Evolutionary conservation across 2,113 vertebrate genomes (phyloP), one percentile per base, ranked within the genome.

Genomic region (Tetraodon nigroviridis): DNA sequence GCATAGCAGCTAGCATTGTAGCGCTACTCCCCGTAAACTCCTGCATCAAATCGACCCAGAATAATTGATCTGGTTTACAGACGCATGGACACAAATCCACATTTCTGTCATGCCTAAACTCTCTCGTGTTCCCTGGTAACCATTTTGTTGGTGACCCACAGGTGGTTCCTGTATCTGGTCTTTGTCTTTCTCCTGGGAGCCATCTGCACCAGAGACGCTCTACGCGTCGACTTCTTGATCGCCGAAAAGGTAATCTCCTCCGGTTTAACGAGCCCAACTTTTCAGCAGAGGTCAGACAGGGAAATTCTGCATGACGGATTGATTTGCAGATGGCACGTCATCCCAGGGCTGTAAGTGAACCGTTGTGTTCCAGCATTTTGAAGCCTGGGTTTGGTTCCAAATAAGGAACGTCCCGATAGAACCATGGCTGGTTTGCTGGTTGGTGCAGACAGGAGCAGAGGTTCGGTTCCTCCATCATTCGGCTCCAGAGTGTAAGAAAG

Each of bases 121-220:
- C 37, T 14, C 59, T n/a, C 32, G 45, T n/a, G n/a, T n/a, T n/a
- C n/a, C n/a, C 56, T 63, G 65, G 64, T 76, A 50, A 69, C 57
- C 53, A 44, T 15, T 27, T 27, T 1, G 68, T 75, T 64, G 70
- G 58, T 79, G 75, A 68, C 82, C 90, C 86, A 48, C 93, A 99
- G 97, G 89, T 99, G 96, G 96, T 98, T 99, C 91, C 91, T 99
- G 32, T 98, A 99, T 89, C 87, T 98, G 48, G 86, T 98, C 78
- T 99, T 99, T 52, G 92, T 94, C 70, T 94, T 99, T 84, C 89
- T 99, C 86, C 89, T 99, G 41, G 96, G 97, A 76, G 92, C 95
- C 79, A 86, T 94, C 87, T 99, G 97, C 74, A 95, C 92, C 42
- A 92, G 96, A 62, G 95, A 96, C 69, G 91, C 92, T 4, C 94